Conservation (phyloP, 2,113 vertebrate genomes). For the Lamprologus lemairii region DNA sequence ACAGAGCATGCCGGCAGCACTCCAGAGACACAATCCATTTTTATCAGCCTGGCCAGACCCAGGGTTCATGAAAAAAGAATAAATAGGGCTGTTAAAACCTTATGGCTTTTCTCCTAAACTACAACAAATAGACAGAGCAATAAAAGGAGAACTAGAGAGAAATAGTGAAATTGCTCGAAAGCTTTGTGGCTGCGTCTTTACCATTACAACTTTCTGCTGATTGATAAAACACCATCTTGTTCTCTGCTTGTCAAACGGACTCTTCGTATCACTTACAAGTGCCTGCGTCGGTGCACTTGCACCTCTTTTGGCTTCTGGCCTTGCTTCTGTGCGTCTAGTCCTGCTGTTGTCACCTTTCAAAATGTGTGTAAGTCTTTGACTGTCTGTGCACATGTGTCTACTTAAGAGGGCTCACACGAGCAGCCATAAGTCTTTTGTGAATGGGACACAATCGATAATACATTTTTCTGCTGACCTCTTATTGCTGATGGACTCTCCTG, state of each 20-base stretch:
- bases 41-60: constrained; percentile 32
- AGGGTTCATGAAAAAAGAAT: constrained; percentile 20
- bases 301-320: neutral
- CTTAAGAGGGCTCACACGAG: neutral
- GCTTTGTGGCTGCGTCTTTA: neutral
- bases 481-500: neutral
- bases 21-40: constrained; percentile 38
- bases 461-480: constrained; percentile 6
- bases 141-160: constrained; percentile 19
- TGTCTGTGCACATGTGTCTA: neutral
- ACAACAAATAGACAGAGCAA: constrained; percentile 41
- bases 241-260: neutral
- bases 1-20: neutral
- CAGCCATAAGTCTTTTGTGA: neutral
- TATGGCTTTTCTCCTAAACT: constrained; percentile 47
- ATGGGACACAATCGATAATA: constrained; percentile 32
- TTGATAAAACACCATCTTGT: constrained; percentile 16
- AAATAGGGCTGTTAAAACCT: constrained; percentile 45
- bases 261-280: neutral
- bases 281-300: neutral
- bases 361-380: neutral
- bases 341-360: neutral
- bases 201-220: neutral
- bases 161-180: constrained; percentile 1
- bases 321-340: neutral